A percentile compares a stretch with the other conserved stretches of the same genome.
Conservation (phyloP, 2,797 vertebrate species). For the Austrolebias charrua region DNA sequence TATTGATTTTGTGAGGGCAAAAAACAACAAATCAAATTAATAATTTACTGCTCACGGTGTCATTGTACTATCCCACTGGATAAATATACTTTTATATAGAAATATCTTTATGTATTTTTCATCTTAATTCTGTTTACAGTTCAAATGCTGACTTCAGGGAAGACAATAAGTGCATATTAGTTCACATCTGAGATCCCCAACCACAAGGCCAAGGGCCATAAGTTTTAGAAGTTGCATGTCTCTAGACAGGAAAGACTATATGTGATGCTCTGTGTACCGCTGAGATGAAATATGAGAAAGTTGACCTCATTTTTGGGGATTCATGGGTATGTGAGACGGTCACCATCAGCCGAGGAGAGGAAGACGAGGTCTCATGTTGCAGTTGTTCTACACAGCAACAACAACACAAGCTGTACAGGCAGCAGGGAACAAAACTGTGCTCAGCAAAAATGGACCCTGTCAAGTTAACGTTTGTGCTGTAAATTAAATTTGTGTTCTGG, state of each 20-base stretch:
- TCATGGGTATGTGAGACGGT: conserved; percentile 15
- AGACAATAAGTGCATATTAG: too few species aligned
- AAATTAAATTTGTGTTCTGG: too few species aligned
- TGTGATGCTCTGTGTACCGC: too few species aligned
- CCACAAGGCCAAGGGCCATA: too few species aligned
- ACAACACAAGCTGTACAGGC: neutral
- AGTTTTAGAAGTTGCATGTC: neutral
- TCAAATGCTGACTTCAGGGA: neutral
- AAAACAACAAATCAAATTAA: neutral
- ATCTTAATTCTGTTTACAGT: neutral
- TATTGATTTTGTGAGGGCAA: neutral
- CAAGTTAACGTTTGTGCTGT: too few species aligned
- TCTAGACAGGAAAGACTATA: too few species aligned
- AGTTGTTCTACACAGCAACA: neutral
- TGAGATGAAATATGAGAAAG: conserved; percentile 33
- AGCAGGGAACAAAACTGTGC: neutral
- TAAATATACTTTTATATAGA: neutral
- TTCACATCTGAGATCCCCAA: neutral
- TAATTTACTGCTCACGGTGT: neutral
- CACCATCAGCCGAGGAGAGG: neutral
- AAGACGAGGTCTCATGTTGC: conserved; percentile 20
- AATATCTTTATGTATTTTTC: neutral
- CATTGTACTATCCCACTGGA: neutral
- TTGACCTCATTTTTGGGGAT: conserved; percentile 29
- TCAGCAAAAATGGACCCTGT: too few species aligned